phyloP scores from a whole-genome alignment of 2,797 vertebrate genomes.

The Myotis pilosus region DNA sequence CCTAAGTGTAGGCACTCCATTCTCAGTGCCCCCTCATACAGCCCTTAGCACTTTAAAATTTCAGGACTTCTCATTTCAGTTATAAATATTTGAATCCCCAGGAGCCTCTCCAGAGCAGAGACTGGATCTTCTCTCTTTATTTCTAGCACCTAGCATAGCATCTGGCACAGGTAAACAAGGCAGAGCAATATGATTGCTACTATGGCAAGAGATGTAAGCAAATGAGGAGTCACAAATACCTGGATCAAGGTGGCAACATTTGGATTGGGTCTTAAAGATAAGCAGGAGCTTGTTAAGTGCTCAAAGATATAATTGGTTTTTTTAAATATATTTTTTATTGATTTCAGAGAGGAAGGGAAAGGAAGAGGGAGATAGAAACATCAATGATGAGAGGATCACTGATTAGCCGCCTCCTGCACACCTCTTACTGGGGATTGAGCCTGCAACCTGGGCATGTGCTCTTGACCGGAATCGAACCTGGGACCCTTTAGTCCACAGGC shows the following conservation, averaged over 20 bases:
- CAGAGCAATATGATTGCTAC: neutral
- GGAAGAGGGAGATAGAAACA: too few relatives aligned
- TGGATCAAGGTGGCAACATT: neutral
- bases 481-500: too few relatives aligned
- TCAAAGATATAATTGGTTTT: neutral
- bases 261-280: neutral
- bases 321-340: too few relatives aligned
- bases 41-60: conserved; percentile 8
- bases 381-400: too few relatives aligned
- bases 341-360: too few relatives aligned
- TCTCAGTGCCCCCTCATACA: neutral
- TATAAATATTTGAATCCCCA: conserved; percentile 29
- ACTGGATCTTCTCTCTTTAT: neutral
- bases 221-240: neutral
- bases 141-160: neutral
- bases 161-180: neutral
- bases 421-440: too few relatives aligned
- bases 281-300: neutral
- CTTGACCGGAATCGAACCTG: too few relatives aligned
- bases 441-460: too few relatives aligned
- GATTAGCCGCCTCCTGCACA: too few relatives aligned
- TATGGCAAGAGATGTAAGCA: neutral
- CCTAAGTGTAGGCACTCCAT: neutral
- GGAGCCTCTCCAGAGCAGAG: conserved; percentile 7
- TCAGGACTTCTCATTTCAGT: neutral